A percentile compares a stretch with the other conserved stretches of the same genome.
Evolutionary conservation across 1,140 invertebrate genomes (phyloP).

Genomic region (Caenorhabditis inopinata): DNA sequence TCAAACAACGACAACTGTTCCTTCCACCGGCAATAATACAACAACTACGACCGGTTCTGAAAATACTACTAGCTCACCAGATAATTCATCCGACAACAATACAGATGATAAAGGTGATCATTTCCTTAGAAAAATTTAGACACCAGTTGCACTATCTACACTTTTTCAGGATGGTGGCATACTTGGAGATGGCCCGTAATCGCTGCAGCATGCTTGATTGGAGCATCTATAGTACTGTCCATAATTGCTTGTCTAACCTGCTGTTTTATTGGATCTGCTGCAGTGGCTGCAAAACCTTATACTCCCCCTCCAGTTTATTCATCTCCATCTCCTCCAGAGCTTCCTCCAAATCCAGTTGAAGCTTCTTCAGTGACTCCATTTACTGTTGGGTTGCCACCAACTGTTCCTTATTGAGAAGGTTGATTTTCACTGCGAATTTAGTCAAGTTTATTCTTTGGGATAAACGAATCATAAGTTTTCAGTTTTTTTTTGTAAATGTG

Average conservation of each 20-base stretch:
- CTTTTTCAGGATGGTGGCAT: slow-evolving; percentile 21
- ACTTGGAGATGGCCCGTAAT: slow-evolving; percentile 6
- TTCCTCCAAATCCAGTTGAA: slow-evolving; percentile 1
- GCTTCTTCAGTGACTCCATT: background rate
- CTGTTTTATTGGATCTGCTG: slow-evolving; percentile 5
- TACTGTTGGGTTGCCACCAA: slow-evolving; percentile 2
- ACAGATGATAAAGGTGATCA: background rate
- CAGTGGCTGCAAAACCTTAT: background rate
- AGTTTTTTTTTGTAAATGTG: background rate
- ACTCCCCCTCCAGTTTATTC: background rate
- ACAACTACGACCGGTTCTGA: background rate
- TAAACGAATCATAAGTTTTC: too few relatives aligned
- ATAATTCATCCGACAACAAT: background rate
- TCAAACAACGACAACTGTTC: background rate
- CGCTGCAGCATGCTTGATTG: background rate
- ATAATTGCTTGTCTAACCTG: background rate
- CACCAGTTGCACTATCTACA: too few relatives aligned
- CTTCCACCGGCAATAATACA: background rate
- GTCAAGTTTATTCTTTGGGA: too few relatives aligned
- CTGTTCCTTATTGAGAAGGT: background rate
- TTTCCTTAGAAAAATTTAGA: too few relatives aligned
- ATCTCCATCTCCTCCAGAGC: background rate
- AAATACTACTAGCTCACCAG: too few relatives aligned
- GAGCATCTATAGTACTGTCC: background rate
- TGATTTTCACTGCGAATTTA: too few relatives aligned